Evolutionary conservation across 2,888 invertebrate genomes (phyloP), one percentile per base, ranked within the genome.

Genomic region (Arctia plantaginis): DNA sequence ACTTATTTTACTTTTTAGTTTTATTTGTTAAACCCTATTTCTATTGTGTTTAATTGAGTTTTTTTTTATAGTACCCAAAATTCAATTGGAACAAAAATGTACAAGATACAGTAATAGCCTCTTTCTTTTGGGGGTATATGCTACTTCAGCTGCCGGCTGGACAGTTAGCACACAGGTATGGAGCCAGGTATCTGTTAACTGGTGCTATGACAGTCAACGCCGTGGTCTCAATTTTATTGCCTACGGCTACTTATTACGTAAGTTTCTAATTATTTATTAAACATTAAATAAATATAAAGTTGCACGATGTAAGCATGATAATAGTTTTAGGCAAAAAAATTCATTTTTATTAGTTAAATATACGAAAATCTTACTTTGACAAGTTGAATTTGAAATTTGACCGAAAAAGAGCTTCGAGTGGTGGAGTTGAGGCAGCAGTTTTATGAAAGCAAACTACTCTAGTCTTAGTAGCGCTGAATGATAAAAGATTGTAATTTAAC

Each of bases 141-240:
- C 81, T 97, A 8, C 96, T 97, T 47, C 98, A 98, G 90, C 92
- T 97, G 23, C 97, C 97, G 0, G 96, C 97, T 0, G 98, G 98
- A 0, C 96, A 97, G 78, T 87, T 98, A 73, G 97, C 97, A 0
- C 97, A 97, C 77, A 96, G 95, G 64, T 97, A 97, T 87, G 98
- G 98, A 8, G 97, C 97, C 1, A 97, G 97, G 77, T 94, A 96
- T 62, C 92, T 98, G 10, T 88, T 97, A 13, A 90, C 96, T 0
- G 88, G 92, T 0, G 96, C 97, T 0, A 91, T 97, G 82, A 82
- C 96, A 0, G 87, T 97, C 3, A 97, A 97, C 55, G 96, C 97
- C 0, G 55, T 97, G 0, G 91, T 97, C 27, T 97, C 97, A 0
- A 89, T 98, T 20, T 83, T 97, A 3, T 96, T 97, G 73, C 98